Evolutionary conservation across 2,797 vertebrate species (phyloP).

Genomic region (Sardinella longiceps): DNA sequence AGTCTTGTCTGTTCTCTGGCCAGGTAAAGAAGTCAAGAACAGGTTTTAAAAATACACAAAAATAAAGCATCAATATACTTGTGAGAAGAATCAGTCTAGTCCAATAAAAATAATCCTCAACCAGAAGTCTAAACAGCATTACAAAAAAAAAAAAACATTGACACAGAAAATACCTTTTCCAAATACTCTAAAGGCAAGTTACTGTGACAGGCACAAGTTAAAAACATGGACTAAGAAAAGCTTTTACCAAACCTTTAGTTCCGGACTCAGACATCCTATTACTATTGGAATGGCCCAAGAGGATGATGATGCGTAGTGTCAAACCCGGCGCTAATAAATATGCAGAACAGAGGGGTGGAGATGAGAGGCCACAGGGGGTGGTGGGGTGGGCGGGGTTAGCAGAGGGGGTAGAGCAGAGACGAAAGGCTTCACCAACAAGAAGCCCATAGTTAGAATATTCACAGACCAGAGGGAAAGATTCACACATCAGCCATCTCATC

Average conservation of each 20-base stretch:
- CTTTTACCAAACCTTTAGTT: constrained; percentile 8
- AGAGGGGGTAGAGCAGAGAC: constrained; percentile 22
- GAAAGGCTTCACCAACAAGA: background rate
- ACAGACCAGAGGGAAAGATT: background rate
- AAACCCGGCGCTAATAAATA: constrained; percentile 4
- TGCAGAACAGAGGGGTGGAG: constrained; percentile 10
- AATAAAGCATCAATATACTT: constrained; percentile 80
- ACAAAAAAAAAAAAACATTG: constrained; percentile 69
- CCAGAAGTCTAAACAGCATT: constrained; percentile 76
- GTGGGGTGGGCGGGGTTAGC: too few species aligned
- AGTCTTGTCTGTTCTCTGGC: constrained; percentile 67
- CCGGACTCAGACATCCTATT: constrained; percentile 1
- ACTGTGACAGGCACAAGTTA: constrained; percentile 73
- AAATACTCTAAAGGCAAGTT: constrained; percentile 75
- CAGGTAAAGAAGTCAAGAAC: constrained; percentile 75
- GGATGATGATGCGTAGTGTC: background rate
- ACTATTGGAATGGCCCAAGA: constrained; percentile 6
- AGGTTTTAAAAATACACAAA: constrained; percentile 78
- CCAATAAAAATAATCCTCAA: constrained; percentile 77
- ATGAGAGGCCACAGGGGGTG: background rate
- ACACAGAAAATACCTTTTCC: constrained; percentile 70
- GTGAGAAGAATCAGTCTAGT: constrained; percentile 77
- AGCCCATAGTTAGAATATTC: constrained; percentile 30
- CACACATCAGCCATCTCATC: background rate
- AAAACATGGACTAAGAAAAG: constrained; percentile 20